Evolutionary conservation across 2,113 vertebrate species (phyloP).

Genomic region (Cynopterus brachyotis): DNA sequence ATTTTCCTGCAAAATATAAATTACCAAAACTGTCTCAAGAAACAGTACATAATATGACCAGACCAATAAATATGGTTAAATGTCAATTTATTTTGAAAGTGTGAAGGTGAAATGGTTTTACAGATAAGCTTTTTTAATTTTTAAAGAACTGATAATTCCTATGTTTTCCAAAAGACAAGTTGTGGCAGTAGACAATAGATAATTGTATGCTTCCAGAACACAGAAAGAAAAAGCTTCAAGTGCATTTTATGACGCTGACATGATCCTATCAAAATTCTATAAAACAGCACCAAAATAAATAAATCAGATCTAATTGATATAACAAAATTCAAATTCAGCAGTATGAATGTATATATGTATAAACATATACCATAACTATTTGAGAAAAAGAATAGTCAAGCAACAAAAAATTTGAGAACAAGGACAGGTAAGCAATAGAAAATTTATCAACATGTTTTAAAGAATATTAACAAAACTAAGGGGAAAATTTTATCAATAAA

Average conservation of each 20-base stretch:
- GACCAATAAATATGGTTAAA: neutral
- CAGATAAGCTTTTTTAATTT: neutral
- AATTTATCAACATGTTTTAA: slow-evolving; percentile 15
- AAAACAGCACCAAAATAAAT: slow-evolving; percentile 12
- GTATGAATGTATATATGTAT: neutral
- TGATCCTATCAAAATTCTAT: neutral
- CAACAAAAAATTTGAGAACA: neutral
- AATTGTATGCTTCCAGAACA: neutral
- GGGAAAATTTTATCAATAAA: slow-evolving; percentile 30
- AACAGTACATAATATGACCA: neutral
- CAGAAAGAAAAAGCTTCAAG: neutral
- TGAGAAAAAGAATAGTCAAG: neutral
- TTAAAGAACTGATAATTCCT: slow-evolving; percentile 26
- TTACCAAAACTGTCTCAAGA: neutral
- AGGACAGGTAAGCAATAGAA: slow-evolving; percentile 5
- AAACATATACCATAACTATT: neutral
- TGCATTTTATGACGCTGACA: neutral
- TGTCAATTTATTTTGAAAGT: neutral
- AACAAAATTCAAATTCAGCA: slow-evolving; percentile 17
- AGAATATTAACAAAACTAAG: slow-evolving; percentile 33
- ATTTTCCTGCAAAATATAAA: slow-evolving; percentile 13
- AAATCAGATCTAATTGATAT: slow-evolving; percentile 35
- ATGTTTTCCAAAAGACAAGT: neutral
- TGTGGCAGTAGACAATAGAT: neutral
- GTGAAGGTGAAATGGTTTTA: neutral